phyloP scores from a whole-genome alignment of 1,140 invertebrate species.

The Zelostemma sp. region DNA sequence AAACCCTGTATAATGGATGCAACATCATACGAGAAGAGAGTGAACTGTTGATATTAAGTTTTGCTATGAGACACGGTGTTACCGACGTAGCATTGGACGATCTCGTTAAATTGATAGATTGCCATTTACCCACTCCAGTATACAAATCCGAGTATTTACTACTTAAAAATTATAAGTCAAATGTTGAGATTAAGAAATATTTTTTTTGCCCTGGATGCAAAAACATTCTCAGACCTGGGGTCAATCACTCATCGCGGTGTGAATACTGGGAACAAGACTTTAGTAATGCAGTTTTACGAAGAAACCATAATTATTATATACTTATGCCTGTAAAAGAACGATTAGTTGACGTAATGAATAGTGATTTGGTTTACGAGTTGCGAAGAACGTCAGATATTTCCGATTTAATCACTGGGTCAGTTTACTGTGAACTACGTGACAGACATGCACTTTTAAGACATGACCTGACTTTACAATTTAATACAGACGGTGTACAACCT shows the following conservation, averaged over 20 bases:
- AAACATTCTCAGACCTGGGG: too few species aligned
- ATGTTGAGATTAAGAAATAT: too few species aligned
- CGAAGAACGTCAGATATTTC: neutral
- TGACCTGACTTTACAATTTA: constrained; percentile 19
- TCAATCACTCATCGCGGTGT: too few species aligned
- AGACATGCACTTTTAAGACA: neutral
- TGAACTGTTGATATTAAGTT: neutral
- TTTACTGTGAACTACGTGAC: neutral
- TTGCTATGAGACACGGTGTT: neutral
- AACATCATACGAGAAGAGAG: constrained; percentile 6
- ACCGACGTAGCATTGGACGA: constrained; percentile 5
- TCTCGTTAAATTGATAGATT: constrained; percentile 1
- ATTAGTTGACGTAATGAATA: neutral
- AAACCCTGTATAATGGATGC: too few species aligned
- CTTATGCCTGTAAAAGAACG: neutral
- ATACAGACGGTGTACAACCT: constrained; percentile 21
- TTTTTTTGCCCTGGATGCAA: too few species aligned
- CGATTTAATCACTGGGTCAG: constrained; percentile 1
- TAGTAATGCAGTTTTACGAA: neutral
- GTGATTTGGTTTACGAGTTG: neutral
- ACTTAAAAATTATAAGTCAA: neutral
- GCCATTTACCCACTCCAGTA: neutral
- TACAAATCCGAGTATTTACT: constrained; percentile 8
- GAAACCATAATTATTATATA: constrained; percentile 4
- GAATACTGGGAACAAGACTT: too few species aligned